Conservation (phyloP, 2,888 invertebrate species). For the Prosopocoilus inquinatus region DNA sequence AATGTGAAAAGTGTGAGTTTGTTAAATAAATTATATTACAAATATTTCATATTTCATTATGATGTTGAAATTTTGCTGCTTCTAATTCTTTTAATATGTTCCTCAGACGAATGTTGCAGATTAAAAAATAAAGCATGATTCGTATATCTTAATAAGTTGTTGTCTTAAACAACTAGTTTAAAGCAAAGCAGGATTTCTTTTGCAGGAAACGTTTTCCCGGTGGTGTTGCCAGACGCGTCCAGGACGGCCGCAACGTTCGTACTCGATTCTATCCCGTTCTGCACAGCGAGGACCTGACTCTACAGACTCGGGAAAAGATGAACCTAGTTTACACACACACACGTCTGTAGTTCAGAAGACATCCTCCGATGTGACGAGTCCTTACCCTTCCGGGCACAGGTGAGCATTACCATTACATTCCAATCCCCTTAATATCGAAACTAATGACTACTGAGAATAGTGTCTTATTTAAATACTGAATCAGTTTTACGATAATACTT, state of each 20-base stretch:
- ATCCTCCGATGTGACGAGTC: slow-evolving; percentile 18
- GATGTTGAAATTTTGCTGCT: no score
- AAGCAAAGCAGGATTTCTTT: slow-evolving; percentile 44
- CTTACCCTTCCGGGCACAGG: no score
- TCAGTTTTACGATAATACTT: not conserved
- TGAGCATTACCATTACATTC: no score
- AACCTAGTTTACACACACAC: slow-evolving; percentile 31
- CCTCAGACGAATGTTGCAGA: not conserved
- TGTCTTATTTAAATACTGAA: not conserved
- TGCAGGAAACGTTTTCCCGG: slow-evolving; percentile 60
- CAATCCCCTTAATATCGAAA: no score
- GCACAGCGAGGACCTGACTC: slow-evolving; percentile 26
- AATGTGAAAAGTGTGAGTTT: no score
- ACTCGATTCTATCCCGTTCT: slow-evolving; percentile 56
- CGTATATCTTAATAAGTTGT: no score
- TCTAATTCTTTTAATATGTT: not conserved
- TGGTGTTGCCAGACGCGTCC: slow-evolving; percentile 48
- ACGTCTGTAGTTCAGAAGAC: slow-evolving; percentile 26
- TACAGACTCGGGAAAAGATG: slow-evolving; percentile 26
- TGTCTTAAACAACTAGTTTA: slow-evolving; percentile 8
- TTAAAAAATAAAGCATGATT: no score
- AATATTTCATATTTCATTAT: no score
- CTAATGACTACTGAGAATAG: no score
- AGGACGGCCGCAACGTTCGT: slow-evolving; percentile 54
- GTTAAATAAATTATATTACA: no score